Base-by-base conservation (phyloP, 2,888 invertebrate genomes). In the Glyphotaelius pellucidus region DNA sequence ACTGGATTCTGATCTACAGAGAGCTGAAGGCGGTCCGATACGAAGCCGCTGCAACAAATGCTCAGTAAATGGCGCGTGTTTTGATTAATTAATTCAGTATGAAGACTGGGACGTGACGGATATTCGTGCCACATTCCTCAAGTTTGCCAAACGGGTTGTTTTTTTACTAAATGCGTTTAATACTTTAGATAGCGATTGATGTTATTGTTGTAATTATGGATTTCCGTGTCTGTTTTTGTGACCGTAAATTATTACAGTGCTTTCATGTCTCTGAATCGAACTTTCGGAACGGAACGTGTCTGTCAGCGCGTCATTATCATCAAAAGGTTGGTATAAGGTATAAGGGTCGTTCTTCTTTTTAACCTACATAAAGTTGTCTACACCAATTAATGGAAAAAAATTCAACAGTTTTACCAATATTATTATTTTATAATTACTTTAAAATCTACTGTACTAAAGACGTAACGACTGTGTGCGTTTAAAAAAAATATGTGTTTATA, bases 1-100 rank as follows among this genome's bases (percentile, higher is more conserved):
- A 96, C 93, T 93, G 91, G 93, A 92, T 92, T 47, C 92, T 92
- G 79, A 90, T 93, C 9, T 93, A 93, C n/a, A 91, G 89, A 32
- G 93, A 93, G 67, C 32, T 93, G 67, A 92, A 93, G 47, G 91
- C 83, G 3, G 79, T 86, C 12, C 87, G 79, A 2, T 90, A 52
- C 81, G 92, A 90, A 80, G 85, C 80, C 5, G 91, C 35, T 9
- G 79, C 88, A 0, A 80, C 52, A 19, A 67, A 81, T 25, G 42
- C 47, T 30, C 80, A 85, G 47, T 79, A 86, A 52, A 30, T 80
- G 19, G 25, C 19, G 83, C 32, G 32, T n/a, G 32, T 83, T 83
- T 19, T 3, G 83, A 81, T 32, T 15, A 30, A 42, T 89, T 19
- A 92, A 52, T 67, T 67, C 52, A 67, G 7, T 81, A 92, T 90